phyloP scores from a whole-genome alignment of 1,140 invertebrate species.

The Dreissena rostriformis region DNA sequence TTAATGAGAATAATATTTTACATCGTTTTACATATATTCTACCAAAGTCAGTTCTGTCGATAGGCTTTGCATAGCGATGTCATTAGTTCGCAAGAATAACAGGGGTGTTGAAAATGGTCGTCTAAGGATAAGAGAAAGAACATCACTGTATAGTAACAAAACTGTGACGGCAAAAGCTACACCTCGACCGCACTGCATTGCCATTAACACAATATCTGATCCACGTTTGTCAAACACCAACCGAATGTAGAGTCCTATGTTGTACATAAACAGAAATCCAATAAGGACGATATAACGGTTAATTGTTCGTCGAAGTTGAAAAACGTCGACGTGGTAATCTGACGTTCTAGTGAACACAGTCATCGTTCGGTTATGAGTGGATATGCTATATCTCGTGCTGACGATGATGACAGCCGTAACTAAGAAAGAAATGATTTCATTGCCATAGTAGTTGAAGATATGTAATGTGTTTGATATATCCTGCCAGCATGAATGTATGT shows the following conservation, averaged over 20 bases:
- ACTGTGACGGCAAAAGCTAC: not conserved
- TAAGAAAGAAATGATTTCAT: not conserved
- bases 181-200: not conserved
- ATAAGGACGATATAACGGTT: not conserved
- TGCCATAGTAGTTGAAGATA: not conserved
- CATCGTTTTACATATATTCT: too few species aligned
- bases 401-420: not conserved
- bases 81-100: too few species aligned
- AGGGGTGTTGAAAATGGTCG: not conserved
- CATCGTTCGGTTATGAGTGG: not conserved
- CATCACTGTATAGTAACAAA: not conserved
- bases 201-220: not conserved
- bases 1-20: too few species aligned
- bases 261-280: not conserved
- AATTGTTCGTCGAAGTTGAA: not conserved
- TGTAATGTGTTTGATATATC: not conserved
- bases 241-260: not conserved
- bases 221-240: not conserved
- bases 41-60: too few species aligned
- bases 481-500: not conserved
- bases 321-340: not conserved
- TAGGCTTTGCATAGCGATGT: too few species aligned
- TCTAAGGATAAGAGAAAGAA: not conserved
- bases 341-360: not conserved
- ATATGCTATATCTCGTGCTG: not conserved